Base-by-base conservation (phyloP, 2,888 invertebrate genomes). In the Phorcus lineatus region DNA sequence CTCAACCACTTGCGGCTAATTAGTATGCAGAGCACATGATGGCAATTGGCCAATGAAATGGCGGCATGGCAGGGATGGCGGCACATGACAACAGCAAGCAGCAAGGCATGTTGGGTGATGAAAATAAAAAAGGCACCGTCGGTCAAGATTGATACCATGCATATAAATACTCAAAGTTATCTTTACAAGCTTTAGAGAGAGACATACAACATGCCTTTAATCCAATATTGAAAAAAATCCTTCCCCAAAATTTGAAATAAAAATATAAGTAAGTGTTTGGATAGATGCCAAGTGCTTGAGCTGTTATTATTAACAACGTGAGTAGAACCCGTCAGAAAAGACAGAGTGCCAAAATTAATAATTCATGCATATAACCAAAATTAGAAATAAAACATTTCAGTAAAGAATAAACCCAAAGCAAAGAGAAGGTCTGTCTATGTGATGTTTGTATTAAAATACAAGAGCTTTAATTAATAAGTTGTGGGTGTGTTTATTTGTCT, bases 81-180 rank as follows among this genome's bases (percentile, higher is more conserved):
- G 92, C 91, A 93, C 93, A 93, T 92, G 92, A 92, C 92, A 91
- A 93, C 92, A 92, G 92, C 93, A 93, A 93, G 93, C 93, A 90
- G 92, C 92, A 93, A 93, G 92, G 92, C 93, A 92, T 91, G 90
- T 90, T 91, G 92, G 92, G 91, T 90, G 91, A 92, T 92, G 91
- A 91, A 92, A 90, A 90, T 90, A 91, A 92, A 91, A 90, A 90
- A 89, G 90, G 91, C 91, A 91, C 91, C 91, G 90, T 91, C 88
- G 89, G 90, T 90, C 90, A 89, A 88, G 83, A 84, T 88, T 88
- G 86, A 88, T 89, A 88, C 87, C 90, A 90, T 90, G 90, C 90
- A 90, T 87, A 85, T 80, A 83, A 83, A 83, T 77, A 70, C 70
- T 70, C 70, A 70, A 70, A 40, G 70, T 70, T 70, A 70, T 70